phyloP scores from a whole-genome alignment of 1,140 invertebrate species.

The Leucophenga varia region DNA sequence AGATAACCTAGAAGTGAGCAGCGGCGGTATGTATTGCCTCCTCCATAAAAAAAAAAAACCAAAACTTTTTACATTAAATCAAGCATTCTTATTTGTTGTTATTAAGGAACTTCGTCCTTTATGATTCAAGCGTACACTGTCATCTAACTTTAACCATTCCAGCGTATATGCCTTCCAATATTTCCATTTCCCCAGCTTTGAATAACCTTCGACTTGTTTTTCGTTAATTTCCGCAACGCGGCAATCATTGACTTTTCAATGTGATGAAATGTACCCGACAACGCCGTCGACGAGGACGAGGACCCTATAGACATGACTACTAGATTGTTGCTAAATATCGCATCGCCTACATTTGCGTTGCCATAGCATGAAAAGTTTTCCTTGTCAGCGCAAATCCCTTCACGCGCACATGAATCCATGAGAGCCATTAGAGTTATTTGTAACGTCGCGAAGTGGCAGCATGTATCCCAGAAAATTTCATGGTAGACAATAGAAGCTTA shows the following conservation, averaged over 20 bases:
- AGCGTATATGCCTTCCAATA: not conserved
- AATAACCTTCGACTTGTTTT: constrained; percentile 37
- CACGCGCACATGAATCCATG: constrained; percentile 31
- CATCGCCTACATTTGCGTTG: too few species aligned
- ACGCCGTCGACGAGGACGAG: too few species aligned
- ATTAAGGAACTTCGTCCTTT: constrained; percentile 18
- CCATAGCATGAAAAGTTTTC: too few species aligned
- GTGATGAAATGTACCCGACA: constrained; percentile 7
- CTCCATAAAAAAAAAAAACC: constrained; percentile 33
- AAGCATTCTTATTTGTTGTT: constrained; percentile 46
- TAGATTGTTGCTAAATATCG: too few species aligned
- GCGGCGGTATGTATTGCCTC: not conserved
- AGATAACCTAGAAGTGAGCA: not conserved
- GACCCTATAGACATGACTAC: too few species aligned
- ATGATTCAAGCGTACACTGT: too few species aligned
- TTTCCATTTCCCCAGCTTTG: constrained; percentile 2
- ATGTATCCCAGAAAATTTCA: too few species aligned
- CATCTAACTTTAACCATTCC: too few species aligned
- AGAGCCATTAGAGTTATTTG: constrained; percentile 38
- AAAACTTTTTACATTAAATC: constrained; percentile 53
- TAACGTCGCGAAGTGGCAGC: constrained; percentile 2
- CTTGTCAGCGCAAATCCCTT: constrained; percentile 14
- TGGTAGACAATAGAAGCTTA: too few species aligned
- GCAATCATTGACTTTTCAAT: constrained; percentile 53
- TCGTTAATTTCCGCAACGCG: constrained; percentile 53